Conservation (phyloP, 2,888 invertebrate species). For the Meandrusa payeni region DNA sequence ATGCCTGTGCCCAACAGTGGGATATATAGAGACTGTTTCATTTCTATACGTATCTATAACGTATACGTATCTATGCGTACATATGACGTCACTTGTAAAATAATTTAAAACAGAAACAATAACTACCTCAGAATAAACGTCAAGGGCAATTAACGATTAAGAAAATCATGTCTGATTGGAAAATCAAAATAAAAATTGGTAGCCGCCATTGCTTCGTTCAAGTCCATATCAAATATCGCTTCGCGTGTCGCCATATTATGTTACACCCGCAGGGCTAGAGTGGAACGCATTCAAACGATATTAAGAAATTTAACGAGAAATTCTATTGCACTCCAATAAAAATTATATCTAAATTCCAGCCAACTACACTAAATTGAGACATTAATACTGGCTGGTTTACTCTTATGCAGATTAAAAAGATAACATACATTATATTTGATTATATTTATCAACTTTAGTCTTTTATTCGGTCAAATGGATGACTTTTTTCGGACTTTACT, state of each 20-base stretch:
- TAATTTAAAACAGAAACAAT: neutral
- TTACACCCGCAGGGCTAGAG: constrained; percentile 50
- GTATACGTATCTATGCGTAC: too few species aligned
- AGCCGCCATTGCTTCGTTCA: constrained; percentile 42
- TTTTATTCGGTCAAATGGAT: too few species aligned
- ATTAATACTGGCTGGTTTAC: too few species aligned
- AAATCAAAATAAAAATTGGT: constrained; percentile 27
- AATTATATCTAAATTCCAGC: constrained; percentile 18
- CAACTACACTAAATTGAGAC: constrained; percentile 28
- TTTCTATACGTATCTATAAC: too few species aligned
- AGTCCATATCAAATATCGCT: constrained; percentile 55
- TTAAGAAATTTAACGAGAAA: constrained; percentile 59
- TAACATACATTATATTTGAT: too few species aligned
- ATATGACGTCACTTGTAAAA: too few species aligned
- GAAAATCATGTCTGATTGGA: constrained; percentile 10
- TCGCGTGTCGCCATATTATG: constrained; percentile 58
- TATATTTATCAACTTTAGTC: too few species aligned
- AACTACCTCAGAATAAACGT: neutral
- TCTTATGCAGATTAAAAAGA: too few species aligned
- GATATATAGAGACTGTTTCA: too few species aligned
- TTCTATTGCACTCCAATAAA: constrained; percentile 28
- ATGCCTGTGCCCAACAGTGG: too few species aligned
- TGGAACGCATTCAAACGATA: constrained; percentile 50
- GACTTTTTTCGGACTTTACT: too few species aligned
- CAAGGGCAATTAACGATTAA: neutral